phyloP scores from a whole-genome alignment of 2,113 vertebrate genomes.

The Hippocampus zosterae region DNA sequence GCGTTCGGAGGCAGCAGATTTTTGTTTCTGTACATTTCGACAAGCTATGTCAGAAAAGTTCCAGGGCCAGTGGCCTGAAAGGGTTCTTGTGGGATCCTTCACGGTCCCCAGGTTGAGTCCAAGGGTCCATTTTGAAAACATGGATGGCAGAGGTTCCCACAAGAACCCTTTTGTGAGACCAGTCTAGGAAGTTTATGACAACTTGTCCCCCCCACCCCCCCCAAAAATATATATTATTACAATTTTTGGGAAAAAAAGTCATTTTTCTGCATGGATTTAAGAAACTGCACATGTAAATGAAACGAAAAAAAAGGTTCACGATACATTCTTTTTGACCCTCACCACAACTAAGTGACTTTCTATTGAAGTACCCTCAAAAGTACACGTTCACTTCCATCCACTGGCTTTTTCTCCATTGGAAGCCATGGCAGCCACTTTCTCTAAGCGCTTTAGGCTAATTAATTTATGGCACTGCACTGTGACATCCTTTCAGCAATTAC shows the following conservation, averaged over 20 bases:
- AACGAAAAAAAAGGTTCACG: no score
- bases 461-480: slow-evolving; percentile 53
- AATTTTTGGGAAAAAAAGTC: no score
- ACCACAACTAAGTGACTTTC: slow-evolving; percentile 39
- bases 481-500: slow-evolving; percentile 50
- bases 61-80: background rate
- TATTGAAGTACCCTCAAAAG: slow-evolving; percentile 15
- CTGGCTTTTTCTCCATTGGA: slow-evolving; percentile 24
- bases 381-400: slow-evolving; percentile 32
- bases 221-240: no score
- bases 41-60: background rate
- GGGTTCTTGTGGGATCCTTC: background rate
- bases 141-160: no score
- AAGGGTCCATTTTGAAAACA: no score
- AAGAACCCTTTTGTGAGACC: no score
- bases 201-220: no score
- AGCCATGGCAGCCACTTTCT: slow-evolving; percentile 49
- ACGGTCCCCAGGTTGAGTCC: no score
- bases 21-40: background rate
- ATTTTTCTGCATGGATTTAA: no score
- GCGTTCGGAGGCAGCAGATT: background rate
- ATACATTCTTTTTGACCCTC: slow-evolving; percentile 32
- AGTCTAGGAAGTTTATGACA: no score
- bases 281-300: no score
- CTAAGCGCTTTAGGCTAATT: slow-evolving; percentile 59